These are phyloP conservation scores for Corapipo altera DNA, from an alignment of 2,113 vertebrate genomes.

Conservation along the genomic window DNA sequence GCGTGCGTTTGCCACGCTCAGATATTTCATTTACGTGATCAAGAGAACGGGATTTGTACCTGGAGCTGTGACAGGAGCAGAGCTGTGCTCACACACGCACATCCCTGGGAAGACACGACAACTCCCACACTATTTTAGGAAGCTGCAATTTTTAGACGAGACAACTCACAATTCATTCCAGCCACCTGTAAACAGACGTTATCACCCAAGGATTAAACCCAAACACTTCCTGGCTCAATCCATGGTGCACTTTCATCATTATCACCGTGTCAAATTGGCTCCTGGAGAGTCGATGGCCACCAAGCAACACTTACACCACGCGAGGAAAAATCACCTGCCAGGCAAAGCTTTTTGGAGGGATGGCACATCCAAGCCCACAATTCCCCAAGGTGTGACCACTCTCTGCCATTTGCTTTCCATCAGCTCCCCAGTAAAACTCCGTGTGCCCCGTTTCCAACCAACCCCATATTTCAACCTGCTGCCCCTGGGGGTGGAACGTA, in stretches of 20 bases:
- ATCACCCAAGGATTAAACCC: background rate
- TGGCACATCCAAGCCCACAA: accelerated
- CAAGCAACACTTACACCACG: background rate
- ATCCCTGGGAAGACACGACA: accelerated
- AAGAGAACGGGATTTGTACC: background rate
- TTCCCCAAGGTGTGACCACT: accelerated
- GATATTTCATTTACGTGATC: background rate
- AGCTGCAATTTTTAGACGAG: background rate
- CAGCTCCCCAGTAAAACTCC: background rate
- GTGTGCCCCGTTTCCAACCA: accelerated
- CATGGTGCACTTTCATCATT: accelerated
- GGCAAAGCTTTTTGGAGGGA: accelerated
- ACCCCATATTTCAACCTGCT: background rate
- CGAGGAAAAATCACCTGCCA: accelerated
- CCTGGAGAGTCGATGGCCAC: accelerated
- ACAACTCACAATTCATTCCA: background rate
- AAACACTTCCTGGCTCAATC: background rate
- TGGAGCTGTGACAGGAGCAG: background rate
- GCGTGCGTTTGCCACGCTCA: background rate
- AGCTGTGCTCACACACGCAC: accelerated
- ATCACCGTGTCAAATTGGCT: accelerated
- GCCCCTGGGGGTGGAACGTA: accelerated
- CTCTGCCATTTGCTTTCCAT: accelerated
- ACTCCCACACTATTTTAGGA: accelerated
- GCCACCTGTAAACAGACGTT: background rate